Percentiles rank a stretch among this genome's conserved stretches.
phyloP scores from a whole-genome alignment of 2,797 vertebrate genomes.

The Tangara arthus region DNA sequence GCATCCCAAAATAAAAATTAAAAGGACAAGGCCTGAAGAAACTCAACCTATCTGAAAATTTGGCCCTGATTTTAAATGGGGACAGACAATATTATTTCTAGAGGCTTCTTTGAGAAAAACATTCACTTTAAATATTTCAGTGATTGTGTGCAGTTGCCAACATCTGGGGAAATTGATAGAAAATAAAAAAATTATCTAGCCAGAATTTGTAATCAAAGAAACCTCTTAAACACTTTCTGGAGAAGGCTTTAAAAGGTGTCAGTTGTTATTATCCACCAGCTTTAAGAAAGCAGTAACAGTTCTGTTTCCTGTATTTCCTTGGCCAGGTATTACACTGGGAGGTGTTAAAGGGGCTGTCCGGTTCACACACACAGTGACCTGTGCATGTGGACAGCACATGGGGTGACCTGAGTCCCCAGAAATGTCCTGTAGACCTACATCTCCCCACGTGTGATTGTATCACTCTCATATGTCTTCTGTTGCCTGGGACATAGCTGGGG shows the following conservation, averaged over 20 bases:
- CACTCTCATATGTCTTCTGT: background rate
- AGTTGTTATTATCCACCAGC: background rate
- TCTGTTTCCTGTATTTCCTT: background rate
- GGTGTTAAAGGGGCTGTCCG: background rate
- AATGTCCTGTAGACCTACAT: background rate
- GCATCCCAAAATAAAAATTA: background rate
- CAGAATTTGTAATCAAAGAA: background rate
- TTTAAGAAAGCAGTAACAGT: background rate
- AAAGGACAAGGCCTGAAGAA: background rate
- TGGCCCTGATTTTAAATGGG: background rate
- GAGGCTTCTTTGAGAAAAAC: background rate
- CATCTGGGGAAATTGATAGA: background rate
- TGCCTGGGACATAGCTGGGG: background rate
- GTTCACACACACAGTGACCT: background rate
- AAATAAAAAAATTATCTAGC: background rate
- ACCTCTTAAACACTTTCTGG: background rate
- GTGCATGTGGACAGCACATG: background rate
- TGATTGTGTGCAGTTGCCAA: background rate
- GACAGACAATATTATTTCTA: background rate
- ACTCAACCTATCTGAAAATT: background rate
- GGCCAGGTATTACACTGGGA: background rate
- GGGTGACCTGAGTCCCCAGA: accelerated
- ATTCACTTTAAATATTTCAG: background rate
- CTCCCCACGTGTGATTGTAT: accelerated
- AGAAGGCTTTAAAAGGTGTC: background rate